phyloP scores from a whole-genome alignment of 2,797 vertebrate species.

The Sebastes diaconus region DNA sequence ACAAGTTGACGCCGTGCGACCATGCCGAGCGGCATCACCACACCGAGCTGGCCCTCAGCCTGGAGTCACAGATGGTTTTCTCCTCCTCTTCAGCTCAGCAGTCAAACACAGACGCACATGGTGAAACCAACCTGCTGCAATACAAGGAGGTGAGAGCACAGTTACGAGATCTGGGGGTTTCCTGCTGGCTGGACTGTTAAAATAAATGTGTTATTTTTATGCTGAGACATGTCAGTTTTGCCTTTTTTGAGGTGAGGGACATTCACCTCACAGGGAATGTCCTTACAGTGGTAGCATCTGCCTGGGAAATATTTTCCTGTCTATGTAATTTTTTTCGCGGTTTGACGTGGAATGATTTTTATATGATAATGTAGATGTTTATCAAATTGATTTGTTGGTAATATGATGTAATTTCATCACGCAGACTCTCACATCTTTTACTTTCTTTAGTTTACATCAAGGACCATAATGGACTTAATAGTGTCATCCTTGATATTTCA shows the following conservation, averaged over 20 bases:
- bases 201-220: slow-evolving; percentile 22
- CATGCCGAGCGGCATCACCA: slow-evolving; percentile 97
- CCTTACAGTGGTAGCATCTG: background rate
- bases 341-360: background rate
- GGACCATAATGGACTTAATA: background rate
- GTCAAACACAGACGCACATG: slow-evolving; percentile 85
- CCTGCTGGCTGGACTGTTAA: slow-evolving; percentile 35
- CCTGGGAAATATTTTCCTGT: background rate
- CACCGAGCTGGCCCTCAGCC: slow-evolving; percentile 96
- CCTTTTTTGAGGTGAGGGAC: background rate
- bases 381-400: background rate
- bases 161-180: slow-evolving; percentile 27
- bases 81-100: slow-evolving; percentile 80
- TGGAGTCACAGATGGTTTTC: slow-evolving; percentile 99
- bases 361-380: background rate
- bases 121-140: slow-evolving; percentile 92
- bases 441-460: background rate
- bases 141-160: slow-evolving; percentile 89
- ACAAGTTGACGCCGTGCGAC: slow-evolving; percentile 97
- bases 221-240: background rate
- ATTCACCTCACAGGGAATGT: background rate
- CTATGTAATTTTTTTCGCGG: background rate
- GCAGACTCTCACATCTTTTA: background rate
- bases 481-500: background rate
- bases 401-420: background rate